Conservation (phyloP, 2,797 vertebrate species). For the Tolypeutes matacus region DNA sequence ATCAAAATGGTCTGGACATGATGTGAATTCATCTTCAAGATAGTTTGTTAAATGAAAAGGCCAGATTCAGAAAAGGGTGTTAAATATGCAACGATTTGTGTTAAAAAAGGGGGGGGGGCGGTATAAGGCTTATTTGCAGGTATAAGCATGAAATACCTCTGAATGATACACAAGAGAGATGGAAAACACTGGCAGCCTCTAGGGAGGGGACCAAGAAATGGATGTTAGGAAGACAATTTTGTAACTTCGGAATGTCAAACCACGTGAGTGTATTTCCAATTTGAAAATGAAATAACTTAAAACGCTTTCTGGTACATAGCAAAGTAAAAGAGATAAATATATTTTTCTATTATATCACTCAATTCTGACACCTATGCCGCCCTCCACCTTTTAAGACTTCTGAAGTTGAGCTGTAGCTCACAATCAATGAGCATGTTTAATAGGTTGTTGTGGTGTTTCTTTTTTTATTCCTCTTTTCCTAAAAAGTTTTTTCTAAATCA, state of each 20-base stretch:
- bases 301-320: neutral
- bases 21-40: neutral
- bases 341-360: neutral
- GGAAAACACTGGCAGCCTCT: neutral
- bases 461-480: neutral
- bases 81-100: no score
- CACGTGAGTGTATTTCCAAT: neutral
- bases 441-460: neutral
- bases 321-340: neutral
- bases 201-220: neutral
- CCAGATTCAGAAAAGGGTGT: neutral
- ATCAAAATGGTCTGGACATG: neutral
- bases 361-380: neutral
- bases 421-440: neutral
- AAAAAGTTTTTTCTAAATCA: neutral
- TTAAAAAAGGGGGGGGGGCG: neutral
- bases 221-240: neutral
- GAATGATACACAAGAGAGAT: neutral
- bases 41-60: neutral
- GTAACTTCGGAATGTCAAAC: neutral
- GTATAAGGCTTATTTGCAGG: neutral
- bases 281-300: slow-evolving; percentile 18
- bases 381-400: neutral
- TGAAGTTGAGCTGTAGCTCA: neutral
- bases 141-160: neutral